A percentile compares a stretch with the other conserved stretches of the same genome.
Evolutionary conservation across 1,140 invertebrate species (phyloP).

Genomic region (Stenopsyche tienmushanensis): DNA sequence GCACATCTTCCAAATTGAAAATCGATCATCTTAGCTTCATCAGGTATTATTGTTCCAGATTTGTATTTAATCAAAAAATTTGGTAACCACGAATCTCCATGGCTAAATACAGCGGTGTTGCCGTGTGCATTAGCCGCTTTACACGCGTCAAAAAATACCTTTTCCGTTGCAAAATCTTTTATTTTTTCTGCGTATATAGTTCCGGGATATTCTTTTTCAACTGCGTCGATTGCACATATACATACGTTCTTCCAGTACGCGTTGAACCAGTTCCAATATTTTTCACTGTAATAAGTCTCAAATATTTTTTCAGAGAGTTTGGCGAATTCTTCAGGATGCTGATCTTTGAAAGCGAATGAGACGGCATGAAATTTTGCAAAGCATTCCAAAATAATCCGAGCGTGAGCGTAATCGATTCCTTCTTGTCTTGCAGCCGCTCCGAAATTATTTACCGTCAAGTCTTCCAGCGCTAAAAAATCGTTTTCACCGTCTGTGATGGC

Average conservation of each 20-base stretch:
- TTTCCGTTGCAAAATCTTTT: constrained; percentile 56
- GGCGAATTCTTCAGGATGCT: constrained; percentile 59
- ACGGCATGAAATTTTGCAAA: constrained; percentile 69
- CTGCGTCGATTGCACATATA: constrained; percentile 61
- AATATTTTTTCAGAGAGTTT: constrained; percentile 47
- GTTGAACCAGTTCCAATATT: constrained; percentile 63
- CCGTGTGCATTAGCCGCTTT: background rate
- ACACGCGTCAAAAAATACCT: constrained; percentile 43
- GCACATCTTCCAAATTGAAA: constrained; percentile 66
- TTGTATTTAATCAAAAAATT: constrained; percentile 66
- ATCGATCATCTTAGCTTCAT: constrained; percentile 65
- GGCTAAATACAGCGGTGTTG: constrained; percentile 58
- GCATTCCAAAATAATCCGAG: constrained; percentile 56
- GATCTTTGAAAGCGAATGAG: constrained; percentile 66
- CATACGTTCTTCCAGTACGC: constrained; percentile 59
- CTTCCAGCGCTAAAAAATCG: constrained; percentile 67
- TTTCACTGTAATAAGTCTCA: constrained; percentile 62
- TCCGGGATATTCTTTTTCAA: constrained; percentile 62
- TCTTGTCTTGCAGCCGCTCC: constrained; percentile 52
- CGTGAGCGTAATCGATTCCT: constrained; percentile 56
- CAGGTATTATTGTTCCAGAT: constrained; percentile 44
- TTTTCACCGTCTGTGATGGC: constrained; percentile 60
- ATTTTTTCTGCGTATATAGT: constrained; percentile 60
- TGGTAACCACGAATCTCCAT: constrained; percentile 73
- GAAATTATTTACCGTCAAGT: constrained; percentile 60